Evolutionary conservation across 2,113 vertebrate species (phyloP).

Genomic region (Pterocles gutturalis): DNA sequence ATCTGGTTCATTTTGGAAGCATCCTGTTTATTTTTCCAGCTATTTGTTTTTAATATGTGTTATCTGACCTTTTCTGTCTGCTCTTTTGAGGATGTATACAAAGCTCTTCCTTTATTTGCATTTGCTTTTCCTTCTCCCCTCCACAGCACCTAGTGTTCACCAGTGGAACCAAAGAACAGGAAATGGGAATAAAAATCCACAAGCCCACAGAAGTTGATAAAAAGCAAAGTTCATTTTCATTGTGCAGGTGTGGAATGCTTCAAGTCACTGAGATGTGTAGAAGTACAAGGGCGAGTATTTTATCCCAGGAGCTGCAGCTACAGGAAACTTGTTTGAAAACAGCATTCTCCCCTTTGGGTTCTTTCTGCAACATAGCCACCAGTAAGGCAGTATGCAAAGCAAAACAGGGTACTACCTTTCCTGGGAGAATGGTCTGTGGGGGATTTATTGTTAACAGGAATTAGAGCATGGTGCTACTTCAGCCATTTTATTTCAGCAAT

Average conservation of each 20-base stretch:
- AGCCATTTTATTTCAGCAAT: not conserved
- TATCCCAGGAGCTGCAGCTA: not conserved
- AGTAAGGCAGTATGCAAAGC: not conserved
- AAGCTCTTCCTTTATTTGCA: constrained; percentile 41
- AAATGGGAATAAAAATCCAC: not conserved
- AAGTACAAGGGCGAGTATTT: not conserved
- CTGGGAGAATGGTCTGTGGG: not conserved
- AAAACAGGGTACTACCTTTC: not conserved
- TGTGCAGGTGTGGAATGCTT: not conserved
- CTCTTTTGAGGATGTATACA: constrained; percentile 28
- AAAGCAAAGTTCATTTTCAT: not conserved
- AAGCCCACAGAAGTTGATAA: not conserved
- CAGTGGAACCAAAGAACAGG: not conserved
- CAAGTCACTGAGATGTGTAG: not conserved
- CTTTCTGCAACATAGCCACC: not conserved
- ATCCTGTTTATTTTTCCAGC: constrained; percentile 30
- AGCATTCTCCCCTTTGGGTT: not conserved
- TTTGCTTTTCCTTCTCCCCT: constrained; percentile 24
- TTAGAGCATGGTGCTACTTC: not conserved
- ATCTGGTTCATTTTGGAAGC: constrained; percentile 22
- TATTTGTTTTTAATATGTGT: not conserved
- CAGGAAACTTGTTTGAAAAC: not conserved
- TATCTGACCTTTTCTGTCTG: constrained; percentile 38
- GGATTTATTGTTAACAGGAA: not conserved
- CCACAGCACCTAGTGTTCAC: not conserved